Conservation (phyloP, 2,797 vertebrate species). For the Aphelocoma californica region DNA sequence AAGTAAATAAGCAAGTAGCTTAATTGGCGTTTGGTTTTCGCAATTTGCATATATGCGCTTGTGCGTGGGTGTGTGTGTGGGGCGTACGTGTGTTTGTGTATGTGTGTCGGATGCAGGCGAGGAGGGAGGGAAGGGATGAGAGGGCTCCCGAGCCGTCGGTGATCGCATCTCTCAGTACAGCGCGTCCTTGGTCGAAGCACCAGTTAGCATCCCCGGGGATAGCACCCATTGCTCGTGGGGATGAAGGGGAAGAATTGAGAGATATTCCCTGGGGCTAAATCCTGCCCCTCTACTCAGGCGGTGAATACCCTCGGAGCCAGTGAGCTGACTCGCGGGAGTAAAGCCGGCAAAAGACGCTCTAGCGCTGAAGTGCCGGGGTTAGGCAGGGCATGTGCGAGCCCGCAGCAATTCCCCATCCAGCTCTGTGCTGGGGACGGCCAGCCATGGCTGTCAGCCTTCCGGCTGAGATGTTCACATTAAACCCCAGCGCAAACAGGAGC, state of each 20-base stretch:
- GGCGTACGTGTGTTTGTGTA: background rate
- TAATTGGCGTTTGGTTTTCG: background rate
- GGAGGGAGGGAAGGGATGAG: background rate
- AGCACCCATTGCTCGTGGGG: background rate
- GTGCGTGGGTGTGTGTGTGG: background rate
- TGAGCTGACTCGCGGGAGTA: background rate
- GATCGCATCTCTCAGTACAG: background rate
- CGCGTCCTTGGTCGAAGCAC: background rate
- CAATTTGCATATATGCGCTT: background rate
- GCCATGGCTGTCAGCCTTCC: conserved; percentile 52
- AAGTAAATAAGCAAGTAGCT: background rate
- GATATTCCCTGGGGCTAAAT: background rate
- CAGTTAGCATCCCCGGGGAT: background rate
- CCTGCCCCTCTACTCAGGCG: background rate
- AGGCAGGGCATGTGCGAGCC: background rate
- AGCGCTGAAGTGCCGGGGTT: background rate
- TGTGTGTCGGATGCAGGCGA: background rate
- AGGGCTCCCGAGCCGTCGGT: background rate
- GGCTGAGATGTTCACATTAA: conserved; percentile 31
- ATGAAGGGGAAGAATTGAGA: background rate
- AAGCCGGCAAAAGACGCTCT: background rate
- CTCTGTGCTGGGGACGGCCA: conserved; percentile 47
- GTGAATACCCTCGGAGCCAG: background rate
- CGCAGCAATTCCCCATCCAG: conserved; percentile 47
- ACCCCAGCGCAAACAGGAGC: background rate